Evolutionary conservation across 1,140 invertebrate species (phyloP).

Genomic region (Danaus melanippus): DNA sequence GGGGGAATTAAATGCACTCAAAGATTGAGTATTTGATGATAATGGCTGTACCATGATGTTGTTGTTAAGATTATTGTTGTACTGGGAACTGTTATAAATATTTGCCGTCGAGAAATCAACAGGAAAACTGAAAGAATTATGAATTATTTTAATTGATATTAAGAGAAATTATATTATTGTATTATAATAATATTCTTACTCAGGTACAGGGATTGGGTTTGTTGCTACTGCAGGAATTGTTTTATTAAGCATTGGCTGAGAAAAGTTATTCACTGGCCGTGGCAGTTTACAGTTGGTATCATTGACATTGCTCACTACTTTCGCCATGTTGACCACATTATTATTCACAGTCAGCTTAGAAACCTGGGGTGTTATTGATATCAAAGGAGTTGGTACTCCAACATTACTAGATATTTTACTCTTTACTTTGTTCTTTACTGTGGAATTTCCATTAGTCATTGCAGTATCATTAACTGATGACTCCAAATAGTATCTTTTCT

Average conservation of each 20-base stretch:
- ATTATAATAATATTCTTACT: constrained; percentile 38
- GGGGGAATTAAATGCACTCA: constrained; percentile 46
- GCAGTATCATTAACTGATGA: constrained; percentile 32
- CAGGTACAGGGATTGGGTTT: constrained; percentile 44
- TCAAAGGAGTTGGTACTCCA: constrained; percentile 39
- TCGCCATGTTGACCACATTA: constrained; percentile 38
- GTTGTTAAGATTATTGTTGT: constrained; percentile 56
- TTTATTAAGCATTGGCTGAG: constrained; percentile 32
- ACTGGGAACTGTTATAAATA: constrained; percentile 69
- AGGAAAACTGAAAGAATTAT: constrained; percentile 59
- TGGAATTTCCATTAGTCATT: constrained; percentile 44
- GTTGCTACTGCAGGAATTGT: constrained; percentile 22
- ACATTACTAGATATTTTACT: constrained; percentile 31
- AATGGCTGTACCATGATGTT: constrained; percentile 38
- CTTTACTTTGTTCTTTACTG: constrained; percentile 51
- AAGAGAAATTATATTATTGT: constrained; percentile 5
- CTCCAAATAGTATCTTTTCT: constrained; percentile 79
- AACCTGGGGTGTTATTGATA: constrained; percentile 51
- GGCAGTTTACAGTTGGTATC: constrained; percentile 46
- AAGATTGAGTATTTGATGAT: constrained; percentile 28
- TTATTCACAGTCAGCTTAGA: constrained; percentile 46
- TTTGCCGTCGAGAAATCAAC: constrained; percentile 69
- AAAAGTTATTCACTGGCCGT: constrained; percentile 44
- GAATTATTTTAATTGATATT: constrained; percentile 12
- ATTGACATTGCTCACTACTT: constrained; percentile 43